Evolutionary conservation across 2,113 vertebrate species (phyloP), one percentile per base, ranked within the genome.

Genomic region (Labeo catla): DNA sequence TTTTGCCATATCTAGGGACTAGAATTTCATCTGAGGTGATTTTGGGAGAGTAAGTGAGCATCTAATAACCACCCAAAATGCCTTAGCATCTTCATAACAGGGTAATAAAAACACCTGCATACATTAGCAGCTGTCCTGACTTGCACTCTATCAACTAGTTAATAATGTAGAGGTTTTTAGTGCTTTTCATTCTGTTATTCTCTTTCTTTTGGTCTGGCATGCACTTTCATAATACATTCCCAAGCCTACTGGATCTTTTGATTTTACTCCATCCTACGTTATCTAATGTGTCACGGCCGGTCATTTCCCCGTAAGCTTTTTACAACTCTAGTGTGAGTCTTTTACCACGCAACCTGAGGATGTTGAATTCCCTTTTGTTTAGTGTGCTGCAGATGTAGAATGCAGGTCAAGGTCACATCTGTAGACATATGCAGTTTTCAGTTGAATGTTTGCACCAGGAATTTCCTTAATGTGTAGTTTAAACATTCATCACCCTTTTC

Each of bases 341-440:
- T 59, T 57, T 21, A 39, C 28, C 39, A 23, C 45, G 21, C 57
- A 63, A 47, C 10, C 11, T 45, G 54, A n/a, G 21, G 34, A 12
- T 61, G 36, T 61, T 79, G 10, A 59, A 43, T 43, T 79, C 54
- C 6, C 77, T 80, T 59, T 80, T 59, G 76, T 59, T 79, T 79
- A 15, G 57, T 61, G 57, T 11, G 77, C 39, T 45, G 52, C 36
- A 45, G 57, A 45, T 63, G 77, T 61, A 80, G 3, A 43, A 45
- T 23, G 36, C 57, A 80, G 36, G 77, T 80, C 77, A 61, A 45
- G 57, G 36, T 63, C 57, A 80, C 12, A 11, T 21, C 50, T 57
- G 15, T 21, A 39, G 10, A 78, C 34, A 36, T 54, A 78, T 72
- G 39, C 77, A 16, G 57, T 80, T 59, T 59, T 59, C 6, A 49